A percentile compares a stretch with the other conserved stretches of the same genome.
Conservation (phyloP, 2,113 vertebrate species). For the Delphinus delphis region DNA sequence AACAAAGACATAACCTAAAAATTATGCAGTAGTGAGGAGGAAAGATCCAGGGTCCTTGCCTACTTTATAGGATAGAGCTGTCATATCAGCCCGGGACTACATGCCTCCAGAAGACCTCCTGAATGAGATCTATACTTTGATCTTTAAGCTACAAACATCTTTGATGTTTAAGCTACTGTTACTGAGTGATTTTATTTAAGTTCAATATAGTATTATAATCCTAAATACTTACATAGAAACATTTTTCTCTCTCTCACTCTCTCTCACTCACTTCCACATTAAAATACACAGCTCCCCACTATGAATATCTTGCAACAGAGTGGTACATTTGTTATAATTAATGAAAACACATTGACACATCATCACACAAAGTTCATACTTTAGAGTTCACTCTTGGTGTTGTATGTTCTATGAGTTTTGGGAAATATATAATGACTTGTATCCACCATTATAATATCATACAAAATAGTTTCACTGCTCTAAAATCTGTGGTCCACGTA, state of each 20-base stretch:
- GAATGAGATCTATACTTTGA: not conserved
- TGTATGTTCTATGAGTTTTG: not conserved
- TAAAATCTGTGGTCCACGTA: not conserved
- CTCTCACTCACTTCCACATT: not conserved
- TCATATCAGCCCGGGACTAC: no score
- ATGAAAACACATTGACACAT: not conserved
- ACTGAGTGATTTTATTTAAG: not conserved
- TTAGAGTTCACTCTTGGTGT: not conserved
- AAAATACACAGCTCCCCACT: not conserved
- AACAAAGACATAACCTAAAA: not conserved
- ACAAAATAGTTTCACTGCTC: not conserved
- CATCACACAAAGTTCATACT: not conserved
- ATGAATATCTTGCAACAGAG: not conserved
- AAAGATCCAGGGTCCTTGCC: not conserved
- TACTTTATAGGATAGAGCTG: no score
- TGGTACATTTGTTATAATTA: not conserved
- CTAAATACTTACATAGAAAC: not conserved
- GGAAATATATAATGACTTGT: no score
- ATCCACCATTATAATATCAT: not conserved
- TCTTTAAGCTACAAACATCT: not conserved
- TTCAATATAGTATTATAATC: not conserved
- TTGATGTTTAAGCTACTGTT: not conserved
- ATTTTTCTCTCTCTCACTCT: fast-evolving
- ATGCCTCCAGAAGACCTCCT: no score
- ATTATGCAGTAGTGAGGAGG: not conserved